phyloP scores from a whole-genome alignment of 2,113 vertebrate genomes.

The Pica pica region DNA sequence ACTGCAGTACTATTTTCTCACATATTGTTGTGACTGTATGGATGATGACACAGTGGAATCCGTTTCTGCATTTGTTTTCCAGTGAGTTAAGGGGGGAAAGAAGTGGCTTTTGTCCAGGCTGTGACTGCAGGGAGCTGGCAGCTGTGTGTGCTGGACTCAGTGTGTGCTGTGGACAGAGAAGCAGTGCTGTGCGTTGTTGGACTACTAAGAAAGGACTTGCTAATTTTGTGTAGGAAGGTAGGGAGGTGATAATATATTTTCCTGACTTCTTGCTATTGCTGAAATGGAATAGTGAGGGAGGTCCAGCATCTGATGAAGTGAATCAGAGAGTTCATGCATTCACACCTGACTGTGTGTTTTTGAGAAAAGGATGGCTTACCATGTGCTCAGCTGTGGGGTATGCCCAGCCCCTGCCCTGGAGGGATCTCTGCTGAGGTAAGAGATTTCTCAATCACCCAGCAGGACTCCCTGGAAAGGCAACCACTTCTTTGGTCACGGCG shows the following conservation, averaged over 20 bases:
- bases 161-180: background rate
- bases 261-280: background rate
- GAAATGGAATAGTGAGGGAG: background rate
- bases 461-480: too few relatives aligned
- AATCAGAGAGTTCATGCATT: background rate
- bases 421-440: too few relatives aligned
- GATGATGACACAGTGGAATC: background rate
- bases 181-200: background rate
- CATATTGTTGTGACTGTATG: background rate
- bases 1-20: background rate
- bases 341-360: background rate
- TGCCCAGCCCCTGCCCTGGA: too few relatives aligned
- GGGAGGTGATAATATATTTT: background rate
- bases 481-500: too few relatives aligned
- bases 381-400: background rate
- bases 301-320: background rate
- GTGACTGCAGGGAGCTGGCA: background rate
- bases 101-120: background rate
- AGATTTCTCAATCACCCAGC: too few relatives aligned
- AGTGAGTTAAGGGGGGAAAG: background rate
- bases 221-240: background rate
- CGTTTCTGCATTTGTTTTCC: background rate
- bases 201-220: background rate
- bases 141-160: background rate
- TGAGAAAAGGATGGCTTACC: background rate